Conservation (phyloP, 2,113 vertebrate genomes). For the Coryphaenoides rupestris region DNA sequence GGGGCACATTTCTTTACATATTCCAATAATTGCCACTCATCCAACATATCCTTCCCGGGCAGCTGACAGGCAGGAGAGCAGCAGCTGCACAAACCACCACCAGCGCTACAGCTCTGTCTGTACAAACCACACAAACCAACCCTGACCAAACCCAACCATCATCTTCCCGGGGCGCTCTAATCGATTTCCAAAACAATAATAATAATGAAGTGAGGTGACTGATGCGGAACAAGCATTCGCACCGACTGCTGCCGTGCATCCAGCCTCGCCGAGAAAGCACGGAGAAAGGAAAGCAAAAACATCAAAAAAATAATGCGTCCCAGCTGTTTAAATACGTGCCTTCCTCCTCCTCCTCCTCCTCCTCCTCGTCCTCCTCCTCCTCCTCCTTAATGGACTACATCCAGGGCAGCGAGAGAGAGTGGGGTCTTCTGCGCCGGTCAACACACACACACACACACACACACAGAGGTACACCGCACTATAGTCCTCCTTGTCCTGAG, state of each 20-base stretch:
- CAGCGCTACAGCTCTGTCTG: conserved; percentile 46
- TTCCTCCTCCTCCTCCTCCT: conserved; percentile 17
- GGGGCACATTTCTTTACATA: too few relatives aligned
- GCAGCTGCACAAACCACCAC: conserved; percentile 54
- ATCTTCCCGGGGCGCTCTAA: conserved; percentile 60
- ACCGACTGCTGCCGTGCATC: conserved; percentile 47
- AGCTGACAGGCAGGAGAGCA: conserved; percentile 26
- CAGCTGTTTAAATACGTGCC: conserved; percentile 71
- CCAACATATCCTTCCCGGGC: conserved; percentile 13
- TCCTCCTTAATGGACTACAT: conserved; percentile 32
- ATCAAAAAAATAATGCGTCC: conserved; percentile 50
- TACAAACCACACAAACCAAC: conserved; percentile 61
- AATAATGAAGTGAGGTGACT: conserved; percentile 63
- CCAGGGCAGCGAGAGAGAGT: conserved; percentile 27
- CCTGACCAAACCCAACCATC: conserved; percentile 42
- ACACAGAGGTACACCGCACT: conserved; percentile 4
- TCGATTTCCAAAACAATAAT: conserved; percentile 71
- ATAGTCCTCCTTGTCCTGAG: conserved; percentile 1
- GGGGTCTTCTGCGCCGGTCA: conserved; percentile 17
- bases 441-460: too few relatives aligned
- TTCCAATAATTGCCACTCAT: background rate
- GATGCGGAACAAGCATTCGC: conserved; percentile 51
- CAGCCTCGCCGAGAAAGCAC: conserved; percentile 60
- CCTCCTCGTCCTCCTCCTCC: conserved; percentile 20
- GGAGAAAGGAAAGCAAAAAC: conserved; percentile 9